Evolutionary conservation across 2,888 invertebrate species (phyloP), one percentile per base, ranked within the genome.

Genomic region (Schrankia costaestrigalis): DNA sequence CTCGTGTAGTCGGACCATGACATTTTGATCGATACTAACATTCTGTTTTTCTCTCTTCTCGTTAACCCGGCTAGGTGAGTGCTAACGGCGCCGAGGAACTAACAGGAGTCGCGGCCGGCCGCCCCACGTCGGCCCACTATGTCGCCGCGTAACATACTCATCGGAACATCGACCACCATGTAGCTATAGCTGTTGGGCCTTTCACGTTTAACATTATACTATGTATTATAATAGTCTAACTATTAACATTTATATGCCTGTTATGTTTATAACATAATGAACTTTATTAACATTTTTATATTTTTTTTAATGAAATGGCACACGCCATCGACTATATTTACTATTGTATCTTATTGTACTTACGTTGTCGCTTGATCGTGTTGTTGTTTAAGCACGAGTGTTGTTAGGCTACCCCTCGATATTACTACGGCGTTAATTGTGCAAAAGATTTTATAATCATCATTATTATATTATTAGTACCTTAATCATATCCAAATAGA

Each of bases 21-120:
- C 84, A 83, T 86, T 85, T 79, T 73, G 86, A 85, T 78, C 85
- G 79, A 87, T 88, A 91, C 91, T 91, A 91, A 91, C 91, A 90
- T 90, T 90, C 91, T 91, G 90, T 91, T 91, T 89, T 90, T 89
- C 89, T 90, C 90, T 90, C 90, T 91, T 91, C 90, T 90, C 90
- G 90, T 90, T 91, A 91, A 91, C 90, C 90, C 89, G 91, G 90
- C 90, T 92, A 93, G 93, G 92, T 92, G 92, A 92, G 93, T 93
- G 93, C 92, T 93, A 93, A 92, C 91, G 89, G 88, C 89, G 84
- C 78, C 74, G 86, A 76, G 83, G 85, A 79, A 85, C 80, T 87
- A 87, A 87, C 84, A 66, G 81, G 71, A 79, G 82, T 65, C 60
- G 73, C 71, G 77, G 74, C 71, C 74, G 77, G 68, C 71, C 75